phyloP scores from a whole-genome alignment of 2,888 invertebrate genomes.

The Tanaodytes sp. region DNA sequence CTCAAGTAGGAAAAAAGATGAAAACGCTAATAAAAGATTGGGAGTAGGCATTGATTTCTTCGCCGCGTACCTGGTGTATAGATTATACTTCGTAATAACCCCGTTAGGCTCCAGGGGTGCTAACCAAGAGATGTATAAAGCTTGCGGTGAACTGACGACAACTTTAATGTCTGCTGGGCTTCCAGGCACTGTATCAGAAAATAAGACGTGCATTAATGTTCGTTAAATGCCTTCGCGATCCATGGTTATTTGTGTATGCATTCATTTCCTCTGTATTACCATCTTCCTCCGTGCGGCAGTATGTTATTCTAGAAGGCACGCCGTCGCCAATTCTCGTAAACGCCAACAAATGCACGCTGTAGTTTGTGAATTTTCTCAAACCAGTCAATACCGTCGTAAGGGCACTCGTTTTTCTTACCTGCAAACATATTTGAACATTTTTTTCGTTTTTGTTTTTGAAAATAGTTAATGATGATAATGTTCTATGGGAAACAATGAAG shows the following conservation, averaged over 20 bases:
- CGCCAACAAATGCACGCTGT: slow-evolving; percentile 85
- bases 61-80: slow-evolving; percentile 77
- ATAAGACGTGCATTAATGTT: no score
- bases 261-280: slow-evolving; percentile 71
- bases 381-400: slow-evolving; percentile 81
- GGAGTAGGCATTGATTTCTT: background rate
- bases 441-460: no score
- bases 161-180: slow-evolving; percentile 87
- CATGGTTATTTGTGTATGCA: no score
- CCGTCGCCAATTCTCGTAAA: slow-evolving; percentile 87
- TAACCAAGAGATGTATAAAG: slow-evolving; percentile 85
- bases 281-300: slow-evolving; percentile 86
- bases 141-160: slow-evolving; percentile 82
- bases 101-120: slow-evolving; percentile 85
- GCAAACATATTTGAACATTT: no score
- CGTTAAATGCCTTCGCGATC: no score
- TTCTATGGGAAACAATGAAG: no score
- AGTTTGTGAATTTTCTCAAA: slow-evolving; percentile 84
- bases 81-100: slow-evolving; percentile 82
- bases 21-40: no score
- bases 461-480: no score
- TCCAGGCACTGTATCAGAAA: slow-evolving; percentile 79
- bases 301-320: slow-evolving; percentile 78
- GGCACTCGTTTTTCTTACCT: slow-evolving; percentile 79
- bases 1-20: no score